Evolutionary conservation across 2,797 vertebrate species (phyloP).

Genomic region (Coregonus sp.): DNA sequence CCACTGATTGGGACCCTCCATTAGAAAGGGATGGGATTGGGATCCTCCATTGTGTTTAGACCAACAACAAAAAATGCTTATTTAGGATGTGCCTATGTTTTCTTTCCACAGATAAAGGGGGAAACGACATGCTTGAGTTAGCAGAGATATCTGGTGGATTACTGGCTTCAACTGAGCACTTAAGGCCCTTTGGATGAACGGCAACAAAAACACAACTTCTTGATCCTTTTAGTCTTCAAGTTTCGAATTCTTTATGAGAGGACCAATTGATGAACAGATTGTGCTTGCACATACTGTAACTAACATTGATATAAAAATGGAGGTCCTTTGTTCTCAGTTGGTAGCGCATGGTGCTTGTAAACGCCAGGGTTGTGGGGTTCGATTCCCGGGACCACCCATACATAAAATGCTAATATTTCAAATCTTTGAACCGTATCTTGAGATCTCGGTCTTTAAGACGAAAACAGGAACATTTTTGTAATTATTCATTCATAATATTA

Average conservation of each 20-base stretch:
- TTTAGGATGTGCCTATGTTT: slow-evolving; percentile 18
- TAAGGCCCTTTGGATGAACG: slow-evolving; percentile 15
- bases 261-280: slow-evolving; percentile 28
- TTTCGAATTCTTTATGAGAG: background rate
- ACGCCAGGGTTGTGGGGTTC: too few relatives aligned
- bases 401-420: slow-evolving; percentile 46
- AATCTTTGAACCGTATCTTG: slow-evolving; percentile 55
- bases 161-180: slow-evolving; percentile 34
- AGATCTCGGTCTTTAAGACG: slow-evolving; percentile 43
- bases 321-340: slow-evolving; percentile 1
- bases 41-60: too few relatives aligned
- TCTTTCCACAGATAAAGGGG: slow-evolving; percentile 28
- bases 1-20: slow-evolving; percentile 22
- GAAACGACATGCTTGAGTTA: slow-evolving; percentile 17
- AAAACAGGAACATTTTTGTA: slow-evolving; percentile 21
- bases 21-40: background rate
- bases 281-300: slow-evolving; percentile 22
- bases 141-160: slow-evolving; percentile 37
- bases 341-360: too few relatives aligned
- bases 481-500: too few relatives aligned
- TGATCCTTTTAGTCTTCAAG: slow-evolving; percentile 1
- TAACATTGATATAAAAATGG: slow-evolving; percentile 40
- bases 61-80: slow-evolving; percentile 24
- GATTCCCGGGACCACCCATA: too few relatives aligned
- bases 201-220: slow-evolving; percentile 17